Conservation (phyloP, 2,113 vertebrate genomes). For the Actinemys pallida region DNA sequence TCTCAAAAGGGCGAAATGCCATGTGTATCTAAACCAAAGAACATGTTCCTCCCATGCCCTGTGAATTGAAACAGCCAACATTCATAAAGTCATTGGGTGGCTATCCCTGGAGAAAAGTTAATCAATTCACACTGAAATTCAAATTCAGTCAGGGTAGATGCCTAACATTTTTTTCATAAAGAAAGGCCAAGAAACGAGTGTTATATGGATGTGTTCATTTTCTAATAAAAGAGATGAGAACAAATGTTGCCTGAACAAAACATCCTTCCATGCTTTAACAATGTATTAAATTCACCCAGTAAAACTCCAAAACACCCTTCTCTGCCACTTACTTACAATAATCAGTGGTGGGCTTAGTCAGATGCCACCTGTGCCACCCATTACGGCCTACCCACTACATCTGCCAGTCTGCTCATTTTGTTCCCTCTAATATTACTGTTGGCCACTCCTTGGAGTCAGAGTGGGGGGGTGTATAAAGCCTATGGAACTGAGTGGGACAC, state of each 20-base stretch:
- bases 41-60: background rate
- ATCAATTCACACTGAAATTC: background rate
- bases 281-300: background rate
- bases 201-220: background rate
- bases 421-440: rapidly evolving
- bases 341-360: background rate
- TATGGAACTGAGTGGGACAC: background rate
- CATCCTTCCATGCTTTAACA: background rate
- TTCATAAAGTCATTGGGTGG: background rate
- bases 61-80: background rate
- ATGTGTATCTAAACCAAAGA: background rate
- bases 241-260: background rate
- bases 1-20: background rate
- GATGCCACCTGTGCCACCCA: background rate
- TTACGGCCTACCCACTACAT: background rate
- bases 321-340: background rate
- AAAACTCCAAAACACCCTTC: background rate
- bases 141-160: background rate
- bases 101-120: background rate
- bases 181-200: background rate
- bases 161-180: background rate
- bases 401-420: background rate
- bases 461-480: background rate
- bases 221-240: background rate
- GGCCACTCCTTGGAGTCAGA: background rate